Evolutionary conservation across 2,113 vertebrate species (phyloP), one percentile per base, ranked within the genome.

Genomic region (Solea solea): DNA sequence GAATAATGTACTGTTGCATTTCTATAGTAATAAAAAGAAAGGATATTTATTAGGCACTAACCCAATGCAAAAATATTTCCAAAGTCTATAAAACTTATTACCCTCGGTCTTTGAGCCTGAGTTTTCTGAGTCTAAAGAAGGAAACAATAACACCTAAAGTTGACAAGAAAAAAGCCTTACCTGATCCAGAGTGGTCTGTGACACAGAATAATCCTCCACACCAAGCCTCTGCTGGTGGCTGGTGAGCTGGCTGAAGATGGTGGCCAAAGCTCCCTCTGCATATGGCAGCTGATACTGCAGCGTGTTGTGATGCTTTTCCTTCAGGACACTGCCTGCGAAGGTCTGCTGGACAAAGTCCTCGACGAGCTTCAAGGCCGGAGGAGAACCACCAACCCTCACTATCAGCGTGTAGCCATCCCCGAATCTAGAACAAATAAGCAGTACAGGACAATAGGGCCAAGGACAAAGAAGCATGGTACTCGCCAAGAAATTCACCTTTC

Each of bases 141-240:
- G 34, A 34, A 34, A 34, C 34, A 34, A 34, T 34, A 34, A 34
- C 34, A 34, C 5, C 3, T 34, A 34, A 34, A 34, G 34, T 34
- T 34, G 34, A 34, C 3, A 2, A 34, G 16, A 14, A 7, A 44
- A 42, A 42, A 59, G 25, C 14, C 84, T 70, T 62, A 99, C 98
- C 96, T 99, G 97, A 92, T 99, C 98, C 86, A 99, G 95, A 55
- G 98, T 99, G 65, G 98, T 99, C 93, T 99, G 97, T 66, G 97
- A 98, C 77, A 99, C 97, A 0, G 98, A 98, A 93, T 98, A 99
- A 86, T 99, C 98, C 88, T 99, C 98, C 84, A 99, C 94, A 28
- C 89, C 81, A 81, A 99, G 94, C 74, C 84, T 86, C 56, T 93
- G 93, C 88, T 96, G 98, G 75, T 96, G 94, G 74, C 85, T 92